Percentiles rank a stretch among this genome's conserved stretches.
phyloP scores from a whole-genome alignment of 2,113 vertebrate species.

The pig (Sus scrofa) region T2T-Sscrofa CM000820.6:16417001-16417500 shows the following conservation, averaged over 20 bases:
- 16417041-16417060: neutral
- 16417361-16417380: neutral
- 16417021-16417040: neutral
- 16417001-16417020: neutral
- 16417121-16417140: neutral
- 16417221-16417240: neutral
- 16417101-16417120: neutral
- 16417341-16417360: neutral
- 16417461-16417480: constrained; percentile 41
- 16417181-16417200: neutral
- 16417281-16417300: neutral
- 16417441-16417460: neutral
- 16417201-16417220: neutral
- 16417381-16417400: neutral
- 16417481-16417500: constrained; percentile 54
- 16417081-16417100: neutral
- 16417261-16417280: neutral
- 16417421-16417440: neutral
- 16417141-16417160: neutral
- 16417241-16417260: neutral
- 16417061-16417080: neutral
- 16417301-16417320: neutral
- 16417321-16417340: neutral
- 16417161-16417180: neutral
- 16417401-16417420: neutral